Percentiles rank a stretch among this genome's conserved stretches.
Evolutionary conservation across 2,888 invertebrate genomes (phyloP).

Genomic region (Micropterix aruncella): DNA sequence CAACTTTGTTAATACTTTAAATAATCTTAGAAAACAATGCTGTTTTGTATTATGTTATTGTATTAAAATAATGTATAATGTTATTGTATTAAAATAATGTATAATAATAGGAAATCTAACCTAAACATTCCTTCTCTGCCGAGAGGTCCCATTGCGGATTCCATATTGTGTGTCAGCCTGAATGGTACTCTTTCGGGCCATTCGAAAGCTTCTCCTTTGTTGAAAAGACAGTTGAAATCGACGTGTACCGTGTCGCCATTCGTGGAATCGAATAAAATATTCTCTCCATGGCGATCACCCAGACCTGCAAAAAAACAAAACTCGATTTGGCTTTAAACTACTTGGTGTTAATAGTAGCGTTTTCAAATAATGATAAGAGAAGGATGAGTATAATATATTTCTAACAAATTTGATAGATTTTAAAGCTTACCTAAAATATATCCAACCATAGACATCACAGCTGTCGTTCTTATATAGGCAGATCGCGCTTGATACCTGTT

Average conservation of each 20-base stretch:
- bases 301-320: conserved; percentile 44
- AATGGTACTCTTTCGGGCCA: conserved; percentile 88
- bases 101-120: too few species aligned
- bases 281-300: conserved; percentile 94
- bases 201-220: conserved; percentile 77
- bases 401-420: neutral
- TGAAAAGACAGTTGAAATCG: conserved; percentile 96
- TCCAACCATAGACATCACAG: conserved; percentile 96
- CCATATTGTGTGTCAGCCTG: conserved; percentile 93
- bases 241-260: conserved; percentile 94
- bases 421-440: conserved; percentile 53
- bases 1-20: too few species aligned
- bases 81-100: too few species aligned
- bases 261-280: conserved; percentile 83
- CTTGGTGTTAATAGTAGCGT: neutral
- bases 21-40: too few species aligned
- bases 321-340: neutral
- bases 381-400: neutral
- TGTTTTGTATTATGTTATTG: too few species aligned
- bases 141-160: conserved; percentile 89
- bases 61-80: too few species aligned
- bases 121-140: conserved; percentile 81
- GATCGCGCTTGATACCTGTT: conserved; percentile 78
- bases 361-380: neutral
- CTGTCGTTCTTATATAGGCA: conserved; percentile 82